These are phyloP conservation scores for Melitaea cinxia DNA, from an alignment of 1,140 invertebrate genomes.

Conservation along the genomic window DNA sequence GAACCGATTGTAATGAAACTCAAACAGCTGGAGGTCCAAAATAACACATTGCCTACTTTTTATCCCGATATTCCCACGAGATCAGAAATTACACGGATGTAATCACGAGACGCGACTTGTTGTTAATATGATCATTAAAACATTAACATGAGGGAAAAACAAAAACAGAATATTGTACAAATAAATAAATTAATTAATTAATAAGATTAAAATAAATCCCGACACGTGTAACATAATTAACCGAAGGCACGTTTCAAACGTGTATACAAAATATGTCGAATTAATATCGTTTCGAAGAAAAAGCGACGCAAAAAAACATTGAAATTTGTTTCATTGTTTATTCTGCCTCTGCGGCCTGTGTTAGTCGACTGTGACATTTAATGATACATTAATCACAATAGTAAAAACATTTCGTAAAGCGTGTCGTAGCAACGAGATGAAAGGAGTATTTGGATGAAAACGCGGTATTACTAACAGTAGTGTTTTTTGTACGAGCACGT, in stretches of 20 bases:
- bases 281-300: conserved; percentile 38
- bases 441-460: neutral
- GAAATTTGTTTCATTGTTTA: conserved; percentile 15
- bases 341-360: conserved; percentile 10
- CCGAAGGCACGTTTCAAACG: neutral
- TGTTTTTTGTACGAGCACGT: too few species aligned
- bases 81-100: too few species aligned
- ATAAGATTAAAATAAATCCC: neutral
- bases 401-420: neutral
- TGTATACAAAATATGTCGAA: conserved; percentile 15
- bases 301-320: conserved; percentile 18
- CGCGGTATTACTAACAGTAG: neutral
- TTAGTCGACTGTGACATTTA: conserved; percentile 4
- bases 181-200: too few species aligned
- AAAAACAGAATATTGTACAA: too few species aligned
- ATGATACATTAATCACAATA: conserved; percentile 11
- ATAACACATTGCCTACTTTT: too few species aligned
- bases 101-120: too few species aligned
- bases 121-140: too few species aligned
- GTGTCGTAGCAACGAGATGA: neutral
- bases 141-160: too few species aligned
- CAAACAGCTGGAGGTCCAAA: too few species aligned
- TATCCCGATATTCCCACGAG: too few species aligned
- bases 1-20: too few species aligned
- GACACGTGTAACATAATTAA: neutral